Evolutionary conservation across 1,140 invertebrate genomes (phyloP), one percentile per base, ranked within the genome.

Genomic region (Bombus breviceps): DNA sequence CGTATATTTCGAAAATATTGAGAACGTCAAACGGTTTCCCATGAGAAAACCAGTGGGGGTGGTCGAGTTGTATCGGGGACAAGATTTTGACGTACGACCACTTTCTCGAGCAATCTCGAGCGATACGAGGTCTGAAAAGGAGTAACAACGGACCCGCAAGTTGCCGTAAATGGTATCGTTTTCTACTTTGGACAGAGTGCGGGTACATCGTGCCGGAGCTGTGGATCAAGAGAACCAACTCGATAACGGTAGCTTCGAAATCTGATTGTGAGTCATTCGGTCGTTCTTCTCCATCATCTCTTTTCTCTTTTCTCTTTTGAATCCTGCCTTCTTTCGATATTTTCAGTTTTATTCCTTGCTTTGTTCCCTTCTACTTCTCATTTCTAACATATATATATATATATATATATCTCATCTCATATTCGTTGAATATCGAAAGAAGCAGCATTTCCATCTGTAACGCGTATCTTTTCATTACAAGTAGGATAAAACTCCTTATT

Each of bases 151-250:
- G 81, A 41, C 87, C 80, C 84, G 86, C 91, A 88, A 93, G 90
- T 82, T 91, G 87, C 93, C 93, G 89, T 93, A 94, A 92, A 94
- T 93, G 93, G 93, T 88, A 41, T 86, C 84, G 88, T 88, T 91
- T 88, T 92, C 85, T 86, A 81, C 86, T 81, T 37, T 59, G 76
- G 75, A 83, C 84, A 47, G 32, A 47, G 28, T 69, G 47, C 66
- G 57, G 57, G 41, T 47, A 68, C 28, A 47, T 82, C 81, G 41
- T 43, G 59, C 62, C 62, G 53, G 73, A 82, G 83, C 22, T 28
- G 59, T n/a, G 59, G 39, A 71, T 83, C 43, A 62, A 39, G 62
- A 62, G 86, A 64, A 82, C 71, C 85, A 82, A 84, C 77, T 85
- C 89, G 74, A 83, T 83, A 87, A 90, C 82, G 81, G 69, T 89